Evolutionary conservation across 1,140 invertebrate species (phyloP).

Genomic region (Sarcophaga bullata): DNA sequence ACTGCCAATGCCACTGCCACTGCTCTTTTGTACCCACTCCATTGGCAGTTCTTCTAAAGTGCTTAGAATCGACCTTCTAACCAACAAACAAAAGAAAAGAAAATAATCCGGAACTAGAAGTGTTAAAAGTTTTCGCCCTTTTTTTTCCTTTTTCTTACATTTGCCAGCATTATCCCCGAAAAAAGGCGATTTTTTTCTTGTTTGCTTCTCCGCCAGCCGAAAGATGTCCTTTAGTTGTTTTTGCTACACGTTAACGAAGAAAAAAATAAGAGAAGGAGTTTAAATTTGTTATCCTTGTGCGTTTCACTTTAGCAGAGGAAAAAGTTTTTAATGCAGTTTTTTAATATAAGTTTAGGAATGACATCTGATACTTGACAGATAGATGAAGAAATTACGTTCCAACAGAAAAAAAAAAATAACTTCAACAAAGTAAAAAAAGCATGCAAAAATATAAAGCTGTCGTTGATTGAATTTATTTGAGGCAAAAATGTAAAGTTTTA

Average conservation of each 20-base stretch:
- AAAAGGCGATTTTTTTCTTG: background rate
- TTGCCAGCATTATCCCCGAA: background rate
- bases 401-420: too few relatives aligned
- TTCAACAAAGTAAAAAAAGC: too few relatives aligned
- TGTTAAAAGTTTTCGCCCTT: background rate
- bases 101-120: background rate
- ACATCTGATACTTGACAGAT: conserved; percentile 21
- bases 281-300: background rate
- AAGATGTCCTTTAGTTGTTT: background rate
- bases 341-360: conserved; percentile 15
- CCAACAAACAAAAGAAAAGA: background rate
- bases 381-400: background rate
- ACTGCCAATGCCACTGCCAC: too few relatives aligned
- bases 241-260: background rate
- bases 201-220: background rate
- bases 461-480: too few relatives aligned
- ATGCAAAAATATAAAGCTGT: too few relatives aligned
- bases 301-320: background rate
- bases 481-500: too few relatives aligned
- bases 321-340: conserved; percentile 25
- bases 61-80: background rate
- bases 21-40: background rate
- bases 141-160: background rate
- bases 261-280: too few relatives aligned
- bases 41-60: background rate